These are phyloP conservation scores for Ormyrus thymus DNA, from an alignment of 2,888 invertebrate species.

Conservation along the genomic window DNA sequence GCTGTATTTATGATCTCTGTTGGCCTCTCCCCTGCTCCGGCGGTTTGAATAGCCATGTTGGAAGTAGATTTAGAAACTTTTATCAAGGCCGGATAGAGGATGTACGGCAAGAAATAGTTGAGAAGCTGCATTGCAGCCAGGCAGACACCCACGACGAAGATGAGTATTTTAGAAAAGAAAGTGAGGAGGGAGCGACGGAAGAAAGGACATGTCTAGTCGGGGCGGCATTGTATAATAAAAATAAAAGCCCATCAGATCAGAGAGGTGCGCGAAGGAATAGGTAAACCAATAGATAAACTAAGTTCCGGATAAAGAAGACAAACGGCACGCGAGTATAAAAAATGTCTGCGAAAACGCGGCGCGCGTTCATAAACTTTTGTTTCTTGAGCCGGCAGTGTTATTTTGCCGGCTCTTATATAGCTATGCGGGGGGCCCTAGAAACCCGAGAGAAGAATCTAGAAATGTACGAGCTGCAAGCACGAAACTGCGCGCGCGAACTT, in stretches of 20 bases:
- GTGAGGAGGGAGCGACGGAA: neutral
- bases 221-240: neutral
- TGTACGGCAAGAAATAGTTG: slow-evolving; percentile 6
- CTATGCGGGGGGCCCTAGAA: neutral
- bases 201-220: neutral
- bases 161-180: neutral
- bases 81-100: slow-evolving; percentile 25
- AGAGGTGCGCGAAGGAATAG: neutral
- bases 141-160: neutral
- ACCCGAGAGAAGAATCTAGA: slow-evolving; percentile 43
- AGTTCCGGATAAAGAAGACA: neutral
- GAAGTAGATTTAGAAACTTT: slow-evolving; percentile 37
- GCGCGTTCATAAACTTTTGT: slow-evolving; percentile 40
- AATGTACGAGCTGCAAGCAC: slow-evolving; percentile 61
- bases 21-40: neutral
- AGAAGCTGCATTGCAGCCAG: neutral
- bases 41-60: slow-evolving; percentile 10
- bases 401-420: neutral
- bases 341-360: neutral
- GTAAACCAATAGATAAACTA: neutral
- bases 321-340: neutral
- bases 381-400: neutral
- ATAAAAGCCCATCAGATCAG: neutral
- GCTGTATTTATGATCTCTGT: neutral
- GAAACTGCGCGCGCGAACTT: slow-evolving; percentile 59